These are phyloP conservation scores for Chymomyza amoena DNA, from an alignment of 2,888 invertebrate species.

Conservation along the genomic window DNA sequence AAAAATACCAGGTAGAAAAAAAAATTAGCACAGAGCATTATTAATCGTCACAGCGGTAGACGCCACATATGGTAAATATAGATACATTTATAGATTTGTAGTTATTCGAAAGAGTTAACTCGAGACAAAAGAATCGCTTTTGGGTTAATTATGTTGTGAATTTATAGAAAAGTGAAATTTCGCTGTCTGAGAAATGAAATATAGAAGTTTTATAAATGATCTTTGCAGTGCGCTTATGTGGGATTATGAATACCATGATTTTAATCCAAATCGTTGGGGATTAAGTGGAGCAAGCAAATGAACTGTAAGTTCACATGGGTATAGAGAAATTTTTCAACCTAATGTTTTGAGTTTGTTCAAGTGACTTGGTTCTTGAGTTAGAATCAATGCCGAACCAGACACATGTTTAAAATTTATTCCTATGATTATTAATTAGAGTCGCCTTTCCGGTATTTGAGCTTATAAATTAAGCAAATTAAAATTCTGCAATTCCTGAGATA, in stretches of 20 bases:
- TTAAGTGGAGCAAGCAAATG: not conserved
- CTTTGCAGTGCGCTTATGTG: not conserved
- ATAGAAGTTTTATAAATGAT: constrained; percentile 27
- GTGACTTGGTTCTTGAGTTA: no score
- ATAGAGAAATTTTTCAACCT: not conserved
- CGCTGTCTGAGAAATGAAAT: constrained; percentile 9
- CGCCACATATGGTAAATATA: not conserved
- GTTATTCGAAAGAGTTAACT: not conserved
- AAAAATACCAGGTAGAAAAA: constrained; percentile 19
- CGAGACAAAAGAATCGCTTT: not conserved
- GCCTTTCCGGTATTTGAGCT: no score
- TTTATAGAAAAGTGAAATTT: constrained; percentile 53
- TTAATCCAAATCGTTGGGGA: not conserved
- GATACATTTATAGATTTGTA: not conserved
- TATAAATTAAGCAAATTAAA: not conserved
- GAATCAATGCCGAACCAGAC: no score
- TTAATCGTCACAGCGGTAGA: not conserved
- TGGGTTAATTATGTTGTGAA: constrained; percentile 1
- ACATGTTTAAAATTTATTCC: no score
- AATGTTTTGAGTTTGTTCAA: not conserved
- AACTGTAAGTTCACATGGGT: not conserved
- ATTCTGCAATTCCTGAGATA: not conserved
- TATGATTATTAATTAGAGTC: no score
- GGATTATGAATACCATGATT: not conserved
- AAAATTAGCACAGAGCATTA: constrained; percentile 42